These are phyloP conservation scores for Apodemus agrarius DNA, from an alignment of 2,797 vertebrate genomes.

Conservation along the genomic window DNA sequence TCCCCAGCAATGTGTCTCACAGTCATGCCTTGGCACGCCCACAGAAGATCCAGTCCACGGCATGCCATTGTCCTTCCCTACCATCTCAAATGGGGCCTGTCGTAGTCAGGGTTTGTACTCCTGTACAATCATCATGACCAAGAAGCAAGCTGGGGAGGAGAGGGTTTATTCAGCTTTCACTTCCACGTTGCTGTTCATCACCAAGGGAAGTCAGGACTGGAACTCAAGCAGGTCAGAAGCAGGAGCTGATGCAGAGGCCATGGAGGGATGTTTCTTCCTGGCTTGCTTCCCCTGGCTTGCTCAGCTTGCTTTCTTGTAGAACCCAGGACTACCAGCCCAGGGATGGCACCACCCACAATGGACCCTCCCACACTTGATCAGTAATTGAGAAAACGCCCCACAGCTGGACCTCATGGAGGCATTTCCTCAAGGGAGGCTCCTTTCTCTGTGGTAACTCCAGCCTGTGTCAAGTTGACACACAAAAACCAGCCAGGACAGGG, in stretches of 20 bases:
- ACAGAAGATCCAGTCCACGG: neutral
- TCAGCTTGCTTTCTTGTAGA: neutral
- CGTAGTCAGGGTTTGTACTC: neutral
- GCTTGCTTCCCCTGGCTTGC: neutral
- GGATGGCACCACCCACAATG: too few relatives aligned
- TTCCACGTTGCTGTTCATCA: neutral
- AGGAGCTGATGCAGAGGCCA: neutral
- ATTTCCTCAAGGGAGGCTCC: too few relatives aligned
- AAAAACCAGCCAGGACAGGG: too few relatives aligned
- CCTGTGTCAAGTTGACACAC: too few relatives aligned
- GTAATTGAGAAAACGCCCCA: too few relatives aligned
- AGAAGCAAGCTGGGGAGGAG: neutral
- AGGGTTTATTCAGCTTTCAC: neutral
- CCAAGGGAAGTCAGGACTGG: neutral
- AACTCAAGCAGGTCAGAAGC: neutral
- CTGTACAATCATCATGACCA: neutral
- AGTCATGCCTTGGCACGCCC: neutral
- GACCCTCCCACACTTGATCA: too few relatives aligned
- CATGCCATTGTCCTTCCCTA: neutral
- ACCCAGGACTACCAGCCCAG: too few relatives aligned
- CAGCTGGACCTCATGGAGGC: too few relatives aligned
- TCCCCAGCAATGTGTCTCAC: too few relatives aligned
- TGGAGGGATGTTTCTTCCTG: neutral
- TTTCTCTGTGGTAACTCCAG: too few relatives aligned
- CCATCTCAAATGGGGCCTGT: neutral